Evolutionary conservation across 2,888 invertebrate species (phyloP).

Genomic region (Phaonia tiefii): DNA sequence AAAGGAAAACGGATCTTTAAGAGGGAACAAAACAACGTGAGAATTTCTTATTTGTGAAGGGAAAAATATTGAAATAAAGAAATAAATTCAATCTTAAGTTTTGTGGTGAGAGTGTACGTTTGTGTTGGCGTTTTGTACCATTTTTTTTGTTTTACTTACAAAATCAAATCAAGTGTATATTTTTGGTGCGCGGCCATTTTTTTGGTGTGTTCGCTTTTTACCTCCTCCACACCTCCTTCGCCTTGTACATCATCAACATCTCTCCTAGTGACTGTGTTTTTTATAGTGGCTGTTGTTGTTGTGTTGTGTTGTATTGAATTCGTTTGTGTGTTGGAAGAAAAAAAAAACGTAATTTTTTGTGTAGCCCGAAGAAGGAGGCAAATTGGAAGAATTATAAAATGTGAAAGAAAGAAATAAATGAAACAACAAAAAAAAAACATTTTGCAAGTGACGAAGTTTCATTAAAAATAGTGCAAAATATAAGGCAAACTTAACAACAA

Average conservation of each 20-base stretch:
- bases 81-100: slow-evolving; percentile 35
- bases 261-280: slow-evolving; percentile 49
- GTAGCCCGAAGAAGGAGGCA: slow-evolving; percentile 62
- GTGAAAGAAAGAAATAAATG: slow-evolving; percentile 16
- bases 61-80: slow-evolving; percentile 21
- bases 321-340: slow-evolving; percentile 65
- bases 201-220: slow-evolving; percentile 68
- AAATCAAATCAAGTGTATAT: slow-evolving; percentile 70
- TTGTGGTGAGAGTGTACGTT: slow-evolving; percentile 46
- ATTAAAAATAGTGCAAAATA: slow-evolving; percentile 68
- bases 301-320: slow-evolving; percentile 31
- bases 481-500: slow-evolving; percentile 18
- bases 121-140: neutral
- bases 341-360: slow-evolving; percentile 48
- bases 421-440: slow-evolving; percentile 54
- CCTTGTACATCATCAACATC: neutral
- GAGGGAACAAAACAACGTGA: slow-evolving; percentile 21
- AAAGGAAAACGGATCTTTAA: slow-evolving; percentile 20
- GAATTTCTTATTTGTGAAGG: slow-evolving; percentile 26
- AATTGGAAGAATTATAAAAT: slow-evolving; percentile 60
- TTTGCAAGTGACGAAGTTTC: slow-evolving; percentile 66
- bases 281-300: slow-evolving; percentile 54
- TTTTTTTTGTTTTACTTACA: slow-evolving; percentile 68
- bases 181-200: slow-evolving; percentile 79
- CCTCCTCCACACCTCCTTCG: slow-evolving; percentile 32